These are phyloP conservation scores for Odontothrips loti DNA, from an alignment of 2,888 invertebrate genomes.

Conservation along the genomic window DNA sequence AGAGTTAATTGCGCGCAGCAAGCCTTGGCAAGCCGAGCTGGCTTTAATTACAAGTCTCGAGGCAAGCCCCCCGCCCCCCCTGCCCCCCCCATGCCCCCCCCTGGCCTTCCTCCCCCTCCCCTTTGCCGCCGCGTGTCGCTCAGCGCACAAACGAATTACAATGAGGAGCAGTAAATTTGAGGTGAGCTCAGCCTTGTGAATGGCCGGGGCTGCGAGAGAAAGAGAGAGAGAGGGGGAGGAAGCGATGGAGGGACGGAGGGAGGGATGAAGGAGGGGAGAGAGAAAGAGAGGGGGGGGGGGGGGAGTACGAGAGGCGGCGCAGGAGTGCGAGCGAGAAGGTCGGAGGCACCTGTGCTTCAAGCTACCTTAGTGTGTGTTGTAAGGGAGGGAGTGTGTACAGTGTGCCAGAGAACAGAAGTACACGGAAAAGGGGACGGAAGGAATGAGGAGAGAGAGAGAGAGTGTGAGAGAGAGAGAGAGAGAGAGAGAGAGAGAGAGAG, in stretches of 20 bases:
- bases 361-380: no score
- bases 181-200: slow-evolving; percentile 3
- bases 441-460: no score
- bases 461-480: no score
- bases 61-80: not conserved
- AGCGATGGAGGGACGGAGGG: not conserved
- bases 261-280: not conserved
- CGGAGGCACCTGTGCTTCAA: no score
- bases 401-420: no score
- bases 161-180: slow-evolving; percentile 26
- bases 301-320: not conserved
- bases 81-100: not conserved
- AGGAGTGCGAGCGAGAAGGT: no score
- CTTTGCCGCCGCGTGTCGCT: not conserved
- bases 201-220: not conserved
- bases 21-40: slow-evolving; percentile 23
- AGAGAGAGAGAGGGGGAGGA: not conserved
- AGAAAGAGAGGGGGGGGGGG: not conserved
- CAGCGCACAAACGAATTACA: slow-evolving; percentile 23
- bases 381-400: no score
- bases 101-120: not conserved
- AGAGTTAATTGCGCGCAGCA: slow-evolving; percentile 26
- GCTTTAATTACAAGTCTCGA: slow-evolving; percentile 25
- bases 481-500: no score
- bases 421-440: no score